Conservation (phyloP, 1,140 invertebrate genomes). For the Drosophila arawakana region DNA sequence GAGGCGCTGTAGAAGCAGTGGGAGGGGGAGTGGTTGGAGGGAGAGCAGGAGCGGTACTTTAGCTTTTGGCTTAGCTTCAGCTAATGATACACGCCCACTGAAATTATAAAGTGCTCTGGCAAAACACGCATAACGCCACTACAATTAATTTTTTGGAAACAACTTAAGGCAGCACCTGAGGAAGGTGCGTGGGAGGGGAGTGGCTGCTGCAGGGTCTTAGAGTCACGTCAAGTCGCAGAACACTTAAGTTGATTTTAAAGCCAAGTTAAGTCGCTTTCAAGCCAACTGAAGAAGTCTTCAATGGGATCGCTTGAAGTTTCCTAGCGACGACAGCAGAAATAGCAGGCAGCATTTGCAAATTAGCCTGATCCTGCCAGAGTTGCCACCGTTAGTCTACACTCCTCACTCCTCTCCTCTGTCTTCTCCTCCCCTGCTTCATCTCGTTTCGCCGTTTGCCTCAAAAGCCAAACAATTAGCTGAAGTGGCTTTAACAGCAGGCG, state of each 20-base stretch:
- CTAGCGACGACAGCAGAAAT: constrained; percentile 52
- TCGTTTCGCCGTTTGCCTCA: constrained; percentile 7
- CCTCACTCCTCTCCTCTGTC: no score
- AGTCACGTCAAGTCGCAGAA: constrained; percentile 15
- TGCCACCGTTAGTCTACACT: not conserved
- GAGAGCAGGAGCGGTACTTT: constrained; percentile 14
- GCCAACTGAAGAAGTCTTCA: constrained; percentile 43
- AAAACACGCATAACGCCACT: constrained; percentile 63
- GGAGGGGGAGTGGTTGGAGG: not conserved
- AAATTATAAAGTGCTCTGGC: constrained; percentile 68
- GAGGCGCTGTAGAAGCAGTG: not conserved
- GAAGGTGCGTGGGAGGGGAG: no score
- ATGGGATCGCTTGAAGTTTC: constrained; percentile 45
- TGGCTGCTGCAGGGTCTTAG: not conserved
- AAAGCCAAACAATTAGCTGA: constrained; percentile 79
- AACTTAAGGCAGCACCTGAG: constrained; percentile 34
- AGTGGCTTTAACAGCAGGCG: constrained; percentile 77
- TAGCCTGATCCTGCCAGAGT: constrained; percentile 48
- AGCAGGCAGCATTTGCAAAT: constrained; percentile 68
- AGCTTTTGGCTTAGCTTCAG: constrained; percentile 45
- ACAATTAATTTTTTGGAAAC: constrained; percentile 72
- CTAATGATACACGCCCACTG: constrained; percentile 66
- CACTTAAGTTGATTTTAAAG: constrained; percentile 74
- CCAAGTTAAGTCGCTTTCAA: constrained; percentile 65
- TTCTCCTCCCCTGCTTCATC: not conserved